Conservation (phyloP, 2,113 vertebrate genomes). For the Protobothrops flavoviridis region DNA sequence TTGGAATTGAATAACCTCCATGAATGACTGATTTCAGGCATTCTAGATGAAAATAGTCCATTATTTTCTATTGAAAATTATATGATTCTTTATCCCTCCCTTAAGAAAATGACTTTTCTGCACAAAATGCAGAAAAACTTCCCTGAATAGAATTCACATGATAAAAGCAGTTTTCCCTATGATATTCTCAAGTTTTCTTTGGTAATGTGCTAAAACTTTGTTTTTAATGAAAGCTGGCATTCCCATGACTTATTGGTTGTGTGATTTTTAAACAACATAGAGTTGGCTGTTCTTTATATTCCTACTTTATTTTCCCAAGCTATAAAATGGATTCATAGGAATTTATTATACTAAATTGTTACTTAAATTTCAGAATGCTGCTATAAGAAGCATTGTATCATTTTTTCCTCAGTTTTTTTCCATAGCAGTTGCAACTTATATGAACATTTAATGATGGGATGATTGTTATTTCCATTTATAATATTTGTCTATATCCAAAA, state of each 20-base stretch:
- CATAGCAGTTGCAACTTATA: neutral
- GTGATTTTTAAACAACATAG: neutral
- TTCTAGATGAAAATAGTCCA: slow-evolving; percentile 21
- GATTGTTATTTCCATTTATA: neutral
- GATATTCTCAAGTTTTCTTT: neutral
- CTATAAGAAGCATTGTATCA: neutral
- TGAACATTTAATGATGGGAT: neutral
- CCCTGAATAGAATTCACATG: neutral
- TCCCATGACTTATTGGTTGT: slow-evolving; percentile 1
- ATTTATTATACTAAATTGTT: neutral
- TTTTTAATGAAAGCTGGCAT: slow-evolving; percentile 1
- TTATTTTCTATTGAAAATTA: neutral
- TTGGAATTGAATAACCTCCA: slow-evolving; percentile 12
- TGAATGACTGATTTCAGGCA: slow-evolving; percentile 26
- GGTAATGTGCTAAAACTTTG: neutral
- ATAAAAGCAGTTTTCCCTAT: neutral
- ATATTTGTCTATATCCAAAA: neutral
- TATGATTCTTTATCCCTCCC: neutral
- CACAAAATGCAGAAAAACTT: neutral
- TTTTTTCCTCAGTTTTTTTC: neutral
- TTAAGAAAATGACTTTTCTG: neutral
- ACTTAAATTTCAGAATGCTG: neutral
- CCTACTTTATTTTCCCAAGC: neutral
- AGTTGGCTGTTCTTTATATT: neutral
- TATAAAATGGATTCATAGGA: neutral